phyloP scores from a whole-genome alignment of 2,113 vertebrate species.

The Phylloscopus whistleri region DNA sequence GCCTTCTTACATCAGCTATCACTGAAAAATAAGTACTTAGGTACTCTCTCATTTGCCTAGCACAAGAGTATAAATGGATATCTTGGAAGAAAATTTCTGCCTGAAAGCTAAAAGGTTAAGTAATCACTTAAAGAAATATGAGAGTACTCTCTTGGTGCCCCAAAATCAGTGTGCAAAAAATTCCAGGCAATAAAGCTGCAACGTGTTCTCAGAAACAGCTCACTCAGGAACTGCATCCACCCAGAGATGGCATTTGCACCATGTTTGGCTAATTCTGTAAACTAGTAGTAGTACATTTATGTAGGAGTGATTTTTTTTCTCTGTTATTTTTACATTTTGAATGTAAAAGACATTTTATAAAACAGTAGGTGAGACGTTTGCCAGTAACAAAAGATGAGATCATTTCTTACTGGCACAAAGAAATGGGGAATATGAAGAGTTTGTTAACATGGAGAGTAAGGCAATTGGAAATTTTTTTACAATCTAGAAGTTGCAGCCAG shows the following conservation, averaged over 20 bases:
- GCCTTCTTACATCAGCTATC: background rate
- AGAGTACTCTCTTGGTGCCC: background rate
- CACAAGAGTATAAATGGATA: background rate
- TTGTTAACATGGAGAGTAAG: slow-evolving; percentile 7
- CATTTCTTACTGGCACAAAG: slow-evolving; percentile 49
- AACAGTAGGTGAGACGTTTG: slow-evolving; percentile 35
- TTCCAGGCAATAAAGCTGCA: background rate
- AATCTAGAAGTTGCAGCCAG: background rate
- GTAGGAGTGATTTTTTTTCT: background rate
- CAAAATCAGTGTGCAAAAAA: background rate
- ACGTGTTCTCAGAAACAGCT: background rate
- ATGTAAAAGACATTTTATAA: background rate
- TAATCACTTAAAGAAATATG: background rate
- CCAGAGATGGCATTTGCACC: background rate
- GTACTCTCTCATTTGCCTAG: background rate
- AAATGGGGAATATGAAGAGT: slow-evolving; percentile 40
- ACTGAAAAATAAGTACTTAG: background rate
- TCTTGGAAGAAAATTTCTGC: background rate
- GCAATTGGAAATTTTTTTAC: slow-evolving; percentile 36
- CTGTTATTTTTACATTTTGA: background rate
- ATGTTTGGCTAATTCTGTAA: background rate
- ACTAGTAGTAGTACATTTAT: background rate
- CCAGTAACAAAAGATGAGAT: slow-evolving; percentile 28
- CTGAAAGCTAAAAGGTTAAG: background rate
- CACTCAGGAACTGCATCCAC: background rate